A percentile compares a stretch with the other conserved stretches of the same genome.
These are phyloP conservation scores for Apostichopus japonicus DNA, from an alignment of 35 echinoderm and acorn worm genomes.

Conservation along the genomic window DNA sequence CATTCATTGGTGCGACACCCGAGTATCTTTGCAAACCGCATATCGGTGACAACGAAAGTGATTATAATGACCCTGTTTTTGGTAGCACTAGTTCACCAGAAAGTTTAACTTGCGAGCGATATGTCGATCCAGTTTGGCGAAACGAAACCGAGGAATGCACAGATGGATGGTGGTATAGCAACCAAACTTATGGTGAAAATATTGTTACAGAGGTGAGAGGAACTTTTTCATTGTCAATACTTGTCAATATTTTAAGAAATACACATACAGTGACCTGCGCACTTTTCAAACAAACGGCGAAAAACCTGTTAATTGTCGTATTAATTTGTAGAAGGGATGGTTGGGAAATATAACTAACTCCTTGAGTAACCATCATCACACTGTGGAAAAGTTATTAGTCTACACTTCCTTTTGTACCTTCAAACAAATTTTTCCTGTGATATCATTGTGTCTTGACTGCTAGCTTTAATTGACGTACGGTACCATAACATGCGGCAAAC, in stretches of 20 bases:
- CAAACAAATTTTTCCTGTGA: too few relatives aligned
- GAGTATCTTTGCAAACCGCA: conserved; percentile 26
- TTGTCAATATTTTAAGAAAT: neutral
- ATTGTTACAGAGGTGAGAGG: conserved; percentile 13
- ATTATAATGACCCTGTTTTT: neutral
- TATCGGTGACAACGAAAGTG: neutral
- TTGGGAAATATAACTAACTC: too few relatives aligned
- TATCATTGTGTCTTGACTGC: too few relatives aligned
- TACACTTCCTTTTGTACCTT: too few relatives aligned
- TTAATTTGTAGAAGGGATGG: too few relatives aligned
- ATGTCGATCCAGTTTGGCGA: neutral
- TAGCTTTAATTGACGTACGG: too few relatives aligned
- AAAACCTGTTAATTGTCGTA: too few relatives aligned
- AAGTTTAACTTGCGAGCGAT: neutral
- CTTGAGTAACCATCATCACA: too few relatives aligned
- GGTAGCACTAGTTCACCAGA: neutral
- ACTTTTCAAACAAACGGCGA: neutral
- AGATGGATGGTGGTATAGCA: conserved; percentile 5
- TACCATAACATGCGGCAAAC: too few relatives aligned
- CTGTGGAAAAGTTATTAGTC: too few relatives aligned
- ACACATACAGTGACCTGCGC: neutral
- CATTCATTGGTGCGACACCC: conserved; percentile 32
- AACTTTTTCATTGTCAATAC: neutral
- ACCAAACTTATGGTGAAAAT: conserved; percentile 21
- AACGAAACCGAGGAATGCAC: conserved; percentile 9